phyloP scores from a whole-genome alignment of 2,888 invertebrate species.

The Quadroppia sp. region DNA sequence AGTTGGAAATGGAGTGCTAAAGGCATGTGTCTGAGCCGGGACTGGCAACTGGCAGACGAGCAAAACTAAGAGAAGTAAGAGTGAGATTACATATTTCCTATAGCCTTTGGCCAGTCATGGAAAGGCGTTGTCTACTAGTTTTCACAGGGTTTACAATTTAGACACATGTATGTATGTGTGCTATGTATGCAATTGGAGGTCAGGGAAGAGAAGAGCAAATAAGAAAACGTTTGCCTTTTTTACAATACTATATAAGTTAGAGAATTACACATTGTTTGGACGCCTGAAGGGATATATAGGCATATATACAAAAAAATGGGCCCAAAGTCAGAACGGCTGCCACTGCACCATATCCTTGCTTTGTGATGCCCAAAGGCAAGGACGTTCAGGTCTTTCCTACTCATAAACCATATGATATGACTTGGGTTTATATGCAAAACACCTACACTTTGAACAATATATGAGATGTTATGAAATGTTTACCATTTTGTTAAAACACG shows the following conservation, averaged over 20 bases:
- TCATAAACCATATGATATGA: neutral
- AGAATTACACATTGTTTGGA: slow-evolving; percentile 32
- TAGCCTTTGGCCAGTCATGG: slow-evolving; percentile 36
- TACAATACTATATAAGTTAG: slow-evolving; percentile 20
- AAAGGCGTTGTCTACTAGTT: slow-evolving; percentile 32
- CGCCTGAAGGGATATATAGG: neutral
- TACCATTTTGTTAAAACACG: no score
- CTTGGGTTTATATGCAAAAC: neutral
- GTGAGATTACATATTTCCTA: slow-evolving; percentile 25
- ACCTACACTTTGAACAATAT: slow-evolving; percentile 27
- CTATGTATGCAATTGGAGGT: slow-evolving; percentile 14
- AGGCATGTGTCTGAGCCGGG: slow-evolving; percentile 2
- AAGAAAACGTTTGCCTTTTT: neutral
- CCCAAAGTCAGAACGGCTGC: slow-evolving; percentile 18
- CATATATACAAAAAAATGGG: slow-evolving; percentile 27
- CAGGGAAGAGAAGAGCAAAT: slow-evolving; percentile 19
- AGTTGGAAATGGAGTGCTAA: neutral
- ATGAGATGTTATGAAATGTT: no score
- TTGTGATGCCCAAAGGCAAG: slow-evolving; percentile 33
- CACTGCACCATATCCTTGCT: slow-evolving; percentile 27
- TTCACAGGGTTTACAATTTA: slow-evolving; percentile 23
- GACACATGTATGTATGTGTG: neutral
- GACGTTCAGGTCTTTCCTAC: slow-evolving; percentile 22
- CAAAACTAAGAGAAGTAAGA: slow-evolving; percentile 28
- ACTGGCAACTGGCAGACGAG: slow-evolving; percentile 23